Conservation (phyloP, 2,797 vertebrate species). For the Enteromius thamalakanensis region DNA sequence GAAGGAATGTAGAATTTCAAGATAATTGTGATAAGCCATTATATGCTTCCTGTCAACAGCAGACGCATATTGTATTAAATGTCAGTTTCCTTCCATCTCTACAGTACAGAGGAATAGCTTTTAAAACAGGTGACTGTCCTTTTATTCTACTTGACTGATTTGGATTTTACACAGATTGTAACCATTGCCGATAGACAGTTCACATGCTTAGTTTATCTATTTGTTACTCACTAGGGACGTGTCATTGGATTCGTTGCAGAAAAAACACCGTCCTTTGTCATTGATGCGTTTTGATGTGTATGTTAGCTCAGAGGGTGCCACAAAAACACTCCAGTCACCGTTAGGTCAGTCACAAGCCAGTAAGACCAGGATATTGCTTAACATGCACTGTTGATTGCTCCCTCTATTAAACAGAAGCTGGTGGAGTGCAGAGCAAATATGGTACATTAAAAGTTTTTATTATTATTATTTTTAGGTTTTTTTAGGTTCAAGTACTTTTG, state of each 20-base stretch:
- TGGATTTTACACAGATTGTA: constrained; percentile 9
- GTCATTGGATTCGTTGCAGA: constrained; percentile 22
- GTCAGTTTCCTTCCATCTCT: constrained; percentile 30
- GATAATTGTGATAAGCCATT: constrained; percentile 15
- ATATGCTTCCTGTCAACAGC: not conserved
- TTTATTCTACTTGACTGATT: constrained; percentile 30
- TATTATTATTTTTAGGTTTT: no score
- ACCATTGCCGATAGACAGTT: constrained; percentile 9
- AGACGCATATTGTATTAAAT: not conserved
- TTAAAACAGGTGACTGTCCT: constrained; percentile 3
- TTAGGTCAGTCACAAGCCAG: constrained; percentile 64
- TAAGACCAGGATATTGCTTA: constrained; percentile 71
- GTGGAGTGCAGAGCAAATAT: constrained; percentile 49
- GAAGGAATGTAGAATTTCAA: not conserved
- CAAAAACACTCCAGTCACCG: constrained; percentile 54
- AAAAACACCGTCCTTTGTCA: constrained; percentile 50
- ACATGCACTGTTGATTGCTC: constrained; percentile 63
- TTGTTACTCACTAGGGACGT: constrained; percentile 45
- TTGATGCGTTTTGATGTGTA: constrained; percentile 60
- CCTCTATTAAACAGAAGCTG: constrained; percentile 41
- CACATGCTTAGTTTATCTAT: constrained; percentile 11
- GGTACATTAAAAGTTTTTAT: constrained; percentile 48
- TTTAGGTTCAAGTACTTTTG: constrained; percentile 28
- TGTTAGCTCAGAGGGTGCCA: constrained; percentile 40
- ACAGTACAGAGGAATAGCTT: not conserved